Conservation (phyloP, 2,888 invertebrate species). For the Acrobasis consociella region DNA sequence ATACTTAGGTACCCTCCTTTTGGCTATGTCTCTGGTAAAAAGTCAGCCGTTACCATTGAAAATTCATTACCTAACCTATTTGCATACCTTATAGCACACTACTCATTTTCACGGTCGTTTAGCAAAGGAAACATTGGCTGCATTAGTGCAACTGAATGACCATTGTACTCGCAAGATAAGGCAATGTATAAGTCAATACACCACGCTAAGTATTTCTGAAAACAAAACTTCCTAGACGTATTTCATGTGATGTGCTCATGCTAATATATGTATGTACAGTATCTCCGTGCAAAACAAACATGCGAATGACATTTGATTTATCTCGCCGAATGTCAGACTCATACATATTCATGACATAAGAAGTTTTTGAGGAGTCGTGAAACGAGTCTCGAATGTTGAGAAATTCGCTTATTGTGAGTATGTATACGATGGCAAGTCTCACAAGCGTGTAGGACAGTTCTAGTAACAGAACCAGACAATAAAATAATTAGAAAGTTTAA, state of each 20-base stretch:
- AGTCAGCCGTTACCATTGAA: not conserved
- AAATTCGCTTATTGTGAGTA: slow-evolving; percentile 35
- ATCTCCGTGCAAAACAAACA: slow-evolving; percentile 1
- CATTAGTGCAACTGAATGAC: not conserved
- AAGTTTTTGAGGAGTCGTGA: slow-evolving; percentile 32
- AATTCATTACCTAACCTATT: not conserved
- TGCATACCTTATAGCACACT: not conserved
- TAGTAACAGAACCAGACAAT: too few relatives aligned
- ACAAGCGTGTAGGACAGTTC: not conserved
- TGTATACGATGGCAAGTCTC: not conserved
- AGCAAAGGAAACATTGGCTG: slow-evolving; percentile 5
- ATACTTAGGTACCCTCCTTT: not conserved
- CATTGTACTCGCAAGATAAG: slow-evolving; percentile 8
- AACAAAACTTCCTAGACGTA: not conserved
- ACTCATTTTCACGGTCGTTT: slow-evolving; percentile 4
- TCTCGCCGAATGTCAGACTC: slow-evolving; percentile 21
- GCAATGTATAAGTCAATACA: not conserved
- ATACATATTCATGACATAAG: slow-evolving; percentile 32
- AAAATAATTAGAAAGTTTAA: too few relatives aligned
- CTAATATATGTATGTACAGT: not conserved
- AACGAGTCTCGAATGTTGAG: slow-evolving; percentile 32
- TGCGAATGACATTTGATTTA: slow-evolving; percentile 12
- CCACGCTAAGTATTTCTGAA: not conserved
- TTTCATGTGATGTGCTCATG: not conserved
- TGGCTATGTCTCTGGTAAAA: not conserved